A percentile compares a stretch with the other conserved stretches of the same genome.
These are phyloP conservation scores for Carcina quercana DNA, from an alignment of 2,888 invertebrate genomes.

Conservation along the genomic window DNA sequence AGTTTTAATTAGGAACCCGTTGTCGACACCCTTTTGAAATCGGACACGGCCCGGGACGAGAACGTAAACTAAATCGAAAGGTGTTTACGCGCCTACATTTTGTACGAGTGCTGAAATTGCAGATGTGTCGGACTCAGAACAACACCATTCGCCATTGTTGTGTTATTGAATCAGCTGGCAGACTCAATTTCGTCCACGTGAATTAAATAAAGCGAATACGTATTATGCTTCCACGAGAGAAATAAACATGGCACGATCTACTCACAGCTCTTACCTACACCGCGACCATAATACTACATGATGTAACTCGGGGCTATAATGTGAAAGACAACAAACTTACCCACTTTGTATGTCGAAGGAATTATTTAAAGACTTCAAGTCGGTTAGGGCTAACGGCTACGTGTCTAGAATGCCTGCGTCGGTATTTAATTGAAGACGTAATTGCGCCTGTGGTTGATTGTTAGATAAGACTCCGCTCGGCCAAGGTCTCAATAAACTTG, in stretches of 20 bases:
- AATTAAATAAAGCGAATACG: too few species aligned
- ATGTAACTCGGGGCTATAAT: too few species aligned
- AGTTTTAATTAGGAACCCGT: too few species aligned
- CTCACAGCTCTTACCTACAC: too few species aligned
- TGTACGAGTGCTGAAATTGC: conserved; percentile 5
- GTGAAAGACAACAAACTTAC: too few species aligned
- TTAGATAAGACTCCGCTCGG: conserved; percentile 13
- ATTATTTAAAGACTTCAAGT: too few species aligned
- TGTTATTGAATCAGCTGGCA: conserved; percentile 12
- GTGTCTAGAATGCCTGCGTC: conserved; percentile 33
- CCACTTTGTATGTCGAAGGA: too few species aligned
- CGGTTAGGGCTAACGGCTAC: conserved; percentile 16
- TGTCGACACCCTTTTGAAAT: background rate
- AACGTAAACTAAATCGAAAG: conserved; percentile 7
- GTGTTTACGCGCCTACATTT: conserved; percentile 13
- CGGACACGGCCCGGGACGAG: background rate
- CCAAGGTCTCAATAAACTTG: conserved; percentile 25
- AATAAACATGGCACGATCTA: too few species aligned
- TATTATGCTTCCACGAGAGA: too few species aligned
- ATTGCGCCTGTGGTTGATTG: conserved; percentile 17
- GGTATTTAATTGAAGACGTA: conserved; percentile 32
- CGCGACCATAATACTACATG: too few species aligned
- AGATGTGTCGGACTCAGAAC: background rate
- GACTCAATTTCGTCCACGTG: conserved; percentile 5
- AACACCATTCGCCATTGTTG: conserved; percentile 5